Evolutionary conservation across 2,888 invertebrate genomes (phyloP).

Genomic region (Tupiocoris notatus): DNA sequence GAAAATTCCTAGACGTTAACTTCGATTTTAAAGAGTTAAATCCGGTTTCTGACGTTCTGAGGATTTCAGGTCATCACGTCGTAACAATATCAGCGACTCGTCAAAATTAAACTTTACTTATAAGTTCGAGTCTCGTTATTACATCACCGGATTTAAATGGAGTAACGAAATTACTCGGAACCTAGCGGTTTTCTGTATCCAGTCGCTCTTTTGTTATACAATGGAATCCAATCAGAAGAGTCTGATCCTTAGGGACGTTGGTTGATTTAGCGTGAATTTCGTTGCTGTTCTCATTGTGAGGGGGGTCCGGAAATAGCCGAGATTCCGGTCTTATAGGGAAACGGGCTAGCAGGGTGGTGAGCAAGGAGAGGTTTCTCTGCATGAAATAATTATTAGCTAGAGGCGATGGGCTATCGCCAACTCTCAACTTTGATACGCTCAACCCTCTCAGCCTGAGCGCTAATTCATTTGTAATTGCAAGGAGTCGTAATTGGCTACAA

Average conservation of each 20-base stretch:
- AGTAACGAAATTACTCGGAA: not conserved
- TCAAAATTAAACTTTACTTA: too few species aligned
- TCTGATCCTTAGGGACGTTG: not conserved
- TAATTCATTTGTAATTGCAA: slow-evolving; percentile 23
- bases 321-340: not conserved
- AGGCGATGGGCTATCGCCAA: slow-evolving; percentile 8
- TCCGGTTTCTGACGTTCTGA: too few species aligned
- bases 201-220: not conserved
- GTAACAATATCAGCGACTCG: too few species aligned
- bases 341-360: not conserved
- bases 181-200: not conserved
- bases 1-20: too few species aligned
- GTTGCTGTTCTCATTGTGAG: not conserved
- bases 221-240: not conserved
- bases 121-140: not conserved
- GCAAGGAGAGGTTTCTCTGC: not conserved
- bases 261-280: not conserved
- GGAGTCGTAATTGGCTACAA: slow-evolving; percentile 26
- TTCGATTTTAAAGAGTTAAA: too few species aligned
- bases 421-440: slow-evolving; percentile 7
- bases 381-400: slow-evolving; percentile 21
- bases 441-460: slow-evolving; percentile 1
- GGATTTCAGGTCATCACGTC: too few species aligned
- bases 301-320: not conserved
- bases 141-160: not conserved